These are phyloP conservation scores for Perccottus glenii DNA, from an alignment of 2,113 vertebrate species.

Conservation along the genomic window DNA sequence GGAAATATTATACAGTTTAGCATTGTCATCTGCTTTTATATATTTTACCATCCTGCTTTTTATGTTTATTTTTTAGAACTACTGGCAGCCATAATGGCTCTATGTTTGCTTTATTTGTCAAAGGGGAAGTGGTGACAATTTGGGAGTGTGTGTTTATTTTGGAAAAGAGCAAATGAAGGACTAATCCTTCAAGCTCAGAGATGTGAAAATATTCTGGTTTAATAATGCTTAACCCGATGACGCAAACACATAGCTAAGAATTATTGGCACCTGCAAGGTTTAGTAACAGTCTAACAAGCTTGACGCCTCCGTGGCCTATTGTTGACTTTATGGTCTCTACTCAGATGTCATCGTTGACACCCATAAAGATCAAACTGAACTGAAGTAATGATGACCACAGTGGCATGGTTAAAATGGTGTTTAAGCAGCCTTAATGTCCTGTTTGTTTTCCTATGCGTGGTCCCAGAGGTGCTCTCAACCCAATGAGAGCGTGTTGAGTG, in stretches of 20 bases:
- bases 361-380: constrained; percentile 27
- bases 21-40: not conserved
- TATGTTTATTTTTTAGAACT: constrained; percentile 3
- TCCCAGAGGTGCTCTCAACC: constrained; percentile 54
- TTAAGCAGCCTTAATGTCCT: constrained; percentile 65
- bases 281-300: constrained; percentile 7
- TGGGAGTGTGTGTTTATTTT: constrained; percentile 11
- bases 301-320: constrained; percentile 12
- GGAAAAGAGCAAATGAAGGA: not conserved
- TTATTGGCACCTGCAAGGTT: not conserved
- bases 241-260: constrained; percentile 1
- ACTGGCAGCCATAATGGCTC: constrained; percentile 1
- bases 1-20: constrained; percentile 39
- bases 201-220: not conserved
- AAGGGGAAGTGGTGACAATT: constrained; percentile 18
- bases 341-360: constrained; percentile 51
- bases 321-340: constrained; percentile 30
- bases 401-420: constrained; percentile 49
- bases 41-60: constrained; percentile 20
- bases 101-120: constrained; percentile 9
- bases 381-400: constrained; percentile 54
- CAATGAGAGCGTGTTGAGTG: constrained; percentile 57
- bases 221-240: not conserved
- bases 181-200: constrained; percentile 11
- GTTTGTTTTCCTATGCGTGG: constrained; percentile 71